Evolutionary conservation across 1,140 invertebrate genomes (phyloP), one percentile per base, ranked within the genome.

Genomic region (Mizuhopecten yessoensis): DNA sequence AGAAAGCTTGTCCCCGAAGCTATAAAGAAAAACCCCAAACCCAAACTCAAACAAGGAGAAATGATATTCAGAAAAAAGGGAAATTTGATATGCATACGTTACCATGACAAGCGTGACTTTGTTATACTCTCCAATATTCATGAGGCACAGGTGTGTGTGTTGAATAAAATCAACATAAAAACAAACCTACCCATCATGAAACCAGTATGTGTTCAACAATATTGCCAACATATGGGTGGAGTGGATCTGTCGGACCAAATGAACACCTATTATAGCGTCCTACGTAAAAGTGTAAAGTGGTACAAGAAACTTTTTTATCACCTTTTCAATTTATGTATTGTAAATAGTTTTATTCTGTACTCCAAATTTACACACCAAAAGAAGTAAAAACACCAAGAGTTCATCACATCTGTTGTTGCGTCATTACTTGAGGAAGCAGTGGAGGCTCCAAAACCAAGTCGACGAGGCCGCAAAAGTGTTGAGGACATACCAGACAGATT

Each of bases 91-190:
- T 57, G 36, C 33, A 49, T 91, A 34, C 86, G 45, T 34, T 91
- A 39, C 34, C 92, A 89, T 39, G 90, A 92, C 90, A 92, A 92
- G 34, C 86, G 92, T 13, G 92, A 91, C 88, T 88, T 91, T 0
- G n/a, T 88, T 33, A 92, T 92, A 45, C 88, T 92, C 15, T 88
- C 92, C 5, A 88, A 88, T 20, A 91, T 92, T 57, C 90, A 92
- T 87, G 42, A 87, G 13, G 86, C 92, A 20, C 87, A 87, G n/a
- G 42, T 90, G 13, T 33, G 23, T 15, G 87, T 88, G 33, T 39
- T 90, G 0, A 34, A 86, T 23, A 93, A 92, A 49, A 39, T 0
- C 11, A 87, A 87, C 57, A 2, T 34, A 17, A n/a, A 34, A 5
- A 91, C 89, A 20, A 87, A 93, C 17, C 17, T 88, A 33, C 49